phyloP scores from a whole-genome alignment of 2,797 vertebrate species.

The Xiphorhynchus erythropygius region DNA sequence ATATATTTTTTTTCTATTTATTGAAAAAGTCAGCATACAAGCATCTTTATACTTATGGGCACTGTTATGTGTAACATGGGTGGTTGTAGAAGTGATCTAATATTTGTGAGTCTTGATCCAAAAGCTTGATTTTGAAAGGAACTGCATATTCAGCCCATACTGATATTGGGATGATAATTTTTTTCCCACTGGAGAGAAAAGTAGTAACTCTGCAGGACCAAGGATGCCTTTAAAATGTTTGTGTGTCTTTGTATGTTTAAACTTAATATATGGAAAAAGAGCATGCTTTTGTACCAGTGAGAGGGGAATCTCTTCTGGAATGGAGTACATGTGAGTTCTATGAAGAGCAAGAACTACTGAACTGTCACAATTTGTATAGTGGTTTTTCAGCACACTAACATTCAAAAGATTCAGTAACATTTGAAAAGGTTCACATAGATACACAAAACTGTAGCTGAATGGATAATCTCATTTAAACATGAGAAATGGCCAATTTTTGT shows the following conservation, averaged over 20 bases:
- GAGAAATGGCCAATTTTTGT: neutral
- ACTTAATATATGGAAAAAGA: neutral
- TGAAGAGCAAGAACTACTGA: neutral
- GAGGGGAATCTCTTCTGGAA: neutral
- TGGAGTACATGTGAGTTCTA: neutral
- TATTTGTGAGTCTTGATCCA: neutral
- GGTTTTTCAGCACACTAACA: neutral
- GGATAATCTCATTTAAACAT: neutral
- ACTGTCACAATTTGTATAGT: neutral
- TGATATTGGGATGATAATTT: neutral
- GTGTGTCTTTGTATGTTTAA: neutral
- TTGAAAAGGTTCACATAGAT: neutral
- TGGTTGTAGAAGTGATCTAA: neutral
- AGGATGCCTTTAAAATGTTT: neutral
- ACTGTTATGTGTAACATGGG: neutral
- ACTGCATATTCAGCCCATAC: neutral
- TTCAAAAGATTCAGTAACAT: neutral
- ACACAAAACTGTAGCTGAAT: neutral
- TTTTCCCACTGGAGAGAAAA: neutral
- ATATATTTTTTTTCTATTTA: neutral
- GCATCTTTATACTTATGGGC: neutral
- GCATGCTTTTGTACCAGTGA: neutral
- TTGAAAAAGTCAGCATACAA: neutral
- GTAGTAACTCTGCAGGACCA: neutral
- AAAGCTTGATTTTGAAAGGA: neutral